These are phyloP conservation scores for Acanthopagrus latus DNA, from an alignment of 2,797 vertebrate species.

Conservation along the genomic window DNA sequence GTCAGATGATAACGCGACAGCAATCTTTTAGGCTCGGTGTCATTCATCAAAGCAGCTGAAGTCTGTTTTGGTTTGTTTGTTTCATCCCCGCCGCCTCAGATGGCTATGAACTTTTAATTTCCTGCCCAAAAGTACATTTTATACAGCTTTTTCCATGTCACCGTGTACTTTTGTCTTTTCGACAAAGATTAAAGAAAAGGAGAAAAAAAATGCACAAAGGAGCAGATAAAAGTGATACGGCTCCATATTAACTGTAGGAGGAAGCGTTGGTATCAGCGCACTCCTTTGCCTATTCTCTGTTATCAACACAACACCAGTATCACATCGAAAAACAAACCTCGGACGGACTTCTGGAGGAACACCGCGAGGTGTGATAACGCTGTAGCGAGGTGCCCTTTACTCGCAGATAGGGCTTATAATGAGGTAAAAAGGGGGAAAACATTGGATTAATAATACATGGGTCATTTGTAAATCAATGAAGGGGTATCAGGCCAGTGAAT, in stretches of 20 bases:
- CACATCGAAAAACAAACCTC: conserved; percentile 58
- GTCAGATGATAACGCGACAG: conserved; percentile 20
- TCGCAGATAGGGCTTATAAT: conserved; percentile 71
- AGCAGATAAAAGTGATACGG: conserved; percentile 66
- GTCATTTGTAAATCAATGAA: conserved; percentile 85
- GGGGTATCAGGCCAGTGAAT: conserved; percentile 81
- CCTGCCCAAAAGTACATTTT: conserved; percentile 61
- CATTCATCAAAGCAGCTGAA: conserved; percentile 43
- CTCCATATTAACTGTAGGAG: conserved; percentile 53
- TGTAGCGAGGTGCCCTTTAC: conserved; percentile 70
- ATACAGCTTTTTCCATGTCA: conserved; percentile 39
- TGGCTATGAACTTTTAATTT: conserved; percentile 71
- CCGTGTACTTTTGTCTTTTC: conserved; percentile 55
- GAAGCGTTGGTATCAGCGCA: conserved; percentile 41
- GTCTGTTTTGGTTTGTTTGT: conserved; percentile 51
- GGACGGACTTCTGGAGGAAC: conserved; percentile 47
- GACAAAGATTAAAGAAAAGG: conserved; percentile 65
- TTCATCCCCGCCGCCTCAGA: conserved; percentile 22
- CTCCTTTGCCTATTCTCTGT: conserved; percentile 45
- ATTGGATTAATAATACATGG: conserved; percentile 85
- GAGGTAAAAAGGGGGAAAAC: conserved; percentile 71
- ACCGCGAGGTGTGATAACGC: conserved; percentile 49
- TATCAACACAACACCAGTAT: conserved; percentile 63
- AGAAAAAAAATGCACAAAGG: conserved; percentile 52
- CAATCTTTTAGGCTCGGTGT: conserved; percentile 33